These are phyloP conservation scores for Trogon surrucura DNA, from an alignment of 2,113 vertebrate genomes.

Conservation along the genomic window DNA sequence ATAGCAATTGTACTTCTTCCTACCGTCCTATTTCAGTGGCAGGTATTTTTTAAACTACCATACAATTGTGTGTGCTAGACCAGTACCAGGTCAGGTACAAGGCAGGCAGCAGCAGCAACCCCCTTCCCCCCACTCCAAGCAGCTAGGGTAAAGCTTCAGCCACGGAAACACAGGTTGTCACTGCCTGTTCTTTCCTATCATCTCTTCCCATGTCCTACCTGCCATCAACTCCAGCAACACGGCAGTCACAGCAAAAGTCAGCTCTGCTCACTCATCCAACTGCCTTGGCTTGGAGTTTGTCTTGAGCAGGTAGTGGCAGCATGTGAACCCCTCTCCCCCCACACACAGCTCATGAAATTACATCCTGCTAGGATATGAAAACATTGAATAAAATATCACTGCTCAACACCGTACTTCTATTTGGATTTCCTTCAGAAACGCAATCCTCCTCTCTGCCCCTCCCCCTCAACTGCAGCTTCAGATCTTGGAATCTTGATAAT, in stretches of 20 bases:
- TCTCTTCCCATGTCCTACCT: not conserved
- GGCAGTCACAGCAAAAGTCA: not conserved
- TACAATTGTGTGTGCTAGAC: not conserved
- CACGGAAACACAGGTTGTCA: not conserved
- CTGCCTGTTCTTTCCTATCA: not conserved
- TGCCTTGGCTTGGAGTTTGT: not conserved
- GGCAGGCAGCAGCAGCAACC: not conserved
- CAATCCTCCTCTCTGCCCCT: not conserved
- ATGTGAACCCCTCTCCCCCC: not conserved
- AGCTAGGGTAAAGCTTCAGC: not conserved
- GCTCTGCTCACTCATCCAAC: not conserved
- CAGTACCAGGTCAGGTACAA: not conserved
- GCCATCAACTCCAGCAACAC: not conserved
- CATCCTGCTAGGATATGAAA: not conserved
- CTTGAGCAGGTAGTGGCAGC: not conserved
- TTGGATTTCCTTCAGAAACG: not conserved
- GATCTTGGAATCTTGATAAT: not conserved
- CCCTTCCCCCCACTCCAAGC: not conserved
- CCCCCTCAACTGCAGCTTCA: not conserved
- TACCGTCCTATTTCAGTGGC: not conserved
- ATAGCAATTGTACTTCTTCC: not conserved
- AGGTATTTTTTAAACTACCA: not conserved
- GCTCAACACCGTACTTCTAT: not conserved
- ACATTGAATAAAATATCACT: not conserved
- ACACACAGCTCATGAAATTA: not conserved